A percentile compares a stretch with the other conserved stretches of the same genome.
Conservation (phyloP, 2,797 vertebrate genomes). For the Zenarchopterus dispar region DNA sequence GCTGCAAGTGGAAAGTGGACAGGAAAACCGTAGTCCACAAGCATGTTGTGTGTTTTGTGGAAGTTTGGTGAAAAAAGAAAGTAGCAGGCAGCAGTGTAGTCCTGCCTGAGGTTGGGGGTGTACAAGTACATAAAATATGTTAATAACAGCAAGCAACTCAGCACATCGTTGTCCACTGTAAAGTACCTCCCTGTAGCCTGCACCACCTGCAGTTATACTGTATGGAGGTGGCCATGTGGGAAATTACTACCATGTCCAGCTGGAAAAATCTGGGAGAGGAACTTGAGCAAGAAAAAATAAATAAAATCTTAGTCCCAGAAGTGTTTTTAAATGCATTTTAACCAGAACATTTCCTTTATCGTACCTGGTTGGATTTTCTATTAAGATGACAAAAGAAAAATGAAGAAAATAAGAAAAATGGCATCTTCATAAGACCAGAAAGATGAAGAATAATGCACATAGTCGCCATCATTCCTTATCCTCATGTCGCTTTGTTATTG, state of each 20-base stretch:
- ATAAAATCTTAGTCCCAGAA: background rate
- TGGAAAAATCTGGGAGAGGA: conserved; percentile 50
- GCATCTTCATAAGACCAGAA: no score
- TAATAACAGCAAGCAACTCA: conserved; percentile 40
- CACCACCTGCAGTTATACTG: conserved; percentile 54
- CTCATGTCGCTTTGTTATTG: no score
- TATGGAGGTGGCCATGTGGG: conserved; percentile 64
- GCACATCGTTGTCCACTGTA: conserved; percentile 16
- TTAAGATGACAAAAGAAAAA: no score
- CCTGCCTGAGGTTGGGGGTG: background rate
- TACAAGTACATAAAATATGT: conserved; percentile 44
- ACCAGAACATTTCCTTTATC: conserved; percentile 10
- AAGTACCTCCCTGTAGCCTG: conserved; percentile 24
- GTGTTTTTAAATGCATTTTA: conserved; percentile 13
- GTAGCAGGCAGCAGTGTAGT: background rate
- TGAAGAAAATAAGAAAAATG: no score
- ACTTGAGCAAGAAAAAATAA: conserved; percentile 52
- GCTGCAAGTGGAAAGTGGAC: background rate
- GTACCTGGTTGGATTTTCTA: conserved; percentile 8
- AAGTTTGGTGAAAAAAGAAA: background rate
- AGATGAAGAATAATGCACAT: no score
- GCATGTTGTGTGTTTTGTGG: conserved; percentile 1
- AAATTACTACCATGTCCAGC: conserved; percentile 61
- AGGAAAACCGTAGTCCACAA: conserved; percentile 1
- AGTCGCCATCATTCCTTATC: no score